These are phyloP conservation scores for Arremon aurantiirostris DNA, from an alignment of 2,797 vertebrate genomes.

Conservation along the genomic window DNA sequence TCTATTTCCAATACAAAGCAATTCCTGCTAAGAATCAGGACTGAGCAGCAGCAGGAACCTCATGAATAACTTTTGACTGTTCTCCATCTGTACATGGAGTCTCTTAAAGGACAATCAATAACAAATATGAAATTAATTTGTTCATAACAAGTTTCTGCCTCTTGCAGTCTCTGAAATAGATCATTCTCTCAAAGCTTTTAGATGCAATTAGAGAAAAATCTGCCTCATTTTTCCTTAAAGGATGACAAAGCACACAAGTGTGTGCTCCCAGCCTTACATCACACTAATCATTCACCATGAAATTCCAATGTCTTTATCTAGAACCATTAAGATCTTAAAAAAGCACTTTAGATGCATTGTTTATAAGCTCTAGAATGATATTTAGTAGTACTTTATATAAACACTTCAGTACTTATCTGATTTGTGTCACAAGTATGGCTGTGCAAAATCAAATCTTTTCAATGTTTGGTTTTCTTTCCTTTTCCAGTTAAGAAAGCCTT, in stretches of 20 bases:
- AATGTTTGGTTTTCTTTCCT: background rate
- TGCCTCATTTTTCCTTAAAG: background rate
- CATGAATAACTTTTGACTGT: background rate
- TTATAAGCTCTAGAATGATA: background rate
- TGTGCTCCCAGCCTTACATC: background rate
- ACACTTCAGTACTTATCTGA: background rate
- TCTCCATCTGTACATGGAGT: background rate
- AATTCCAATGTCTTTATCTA: background rate
- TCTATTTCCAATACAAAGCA: background rate
- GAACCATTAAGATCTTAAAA: background rate
- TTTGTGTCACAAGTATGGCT: background rate
- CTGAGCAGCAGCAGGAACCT: background rate
- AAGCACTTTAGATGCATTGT: too few species aligned
- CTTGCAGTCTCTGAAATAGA: background rate
- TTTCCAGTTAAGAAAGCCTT: background rate
- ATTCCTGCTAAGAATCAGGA: background rate
- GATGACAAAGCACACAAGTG: background rate
- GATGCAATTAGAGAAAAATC: background rate
- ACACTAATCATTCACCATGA: background rate
- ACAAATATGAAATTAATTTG: background rate
- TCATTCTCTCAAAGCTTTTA: background rate
- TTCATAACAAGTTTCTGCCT: background rate
- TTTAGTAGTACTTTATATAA: background rate
- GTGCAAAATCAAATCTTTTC: background rate
- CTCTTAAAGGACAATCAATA: background rate